These are phyloP conservation scores for Heterodera carotae DNA, from an alignment of 1,140 invertebrate species.

Conservation along the genomic window DNA sequence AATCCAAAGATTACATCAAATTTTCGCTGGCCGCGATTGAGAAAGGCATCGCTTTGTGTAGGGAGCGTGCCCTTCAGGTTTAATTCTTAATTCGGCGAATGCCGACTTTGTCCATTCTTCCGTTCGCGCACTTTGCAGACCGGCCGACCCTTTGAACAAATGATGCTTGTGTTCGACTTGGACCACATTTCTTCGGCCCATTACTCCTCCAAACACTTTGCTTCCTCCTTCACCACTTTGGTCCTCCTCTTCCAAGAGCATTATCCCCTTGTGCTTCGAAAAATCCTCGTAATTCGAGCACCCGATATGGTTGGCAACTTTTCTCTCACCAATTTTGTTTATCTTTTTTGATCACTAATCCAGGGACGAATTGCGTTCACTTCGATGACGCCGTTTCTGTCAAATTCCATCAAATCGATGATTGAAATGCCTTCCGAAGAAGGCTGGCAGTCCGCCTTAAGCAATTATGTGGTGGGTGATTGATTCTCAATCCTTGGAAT, in stretches of 20 bases:
- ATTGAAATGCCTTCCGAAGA: slow-evolving; percentile 65
- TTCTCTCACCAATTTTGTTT: background rate
- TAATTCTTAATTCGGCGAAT: background rate
- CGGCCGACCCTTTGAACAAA: slow-evolving; percentile 65
- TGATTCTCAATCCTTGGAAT: background rate
- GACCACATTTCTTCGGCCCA: slow-evolving; percentile 64
- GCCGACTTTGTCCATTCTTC: background rate
- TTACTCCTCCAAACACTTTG: slow-evolving; percentile 64
- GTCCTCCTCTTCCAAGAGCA: slow-evolving; percentile 63
- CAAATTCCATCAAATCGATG: slow-evolving; percentile 57
- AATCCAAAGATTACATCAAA: slow-evolving; percentile 65
- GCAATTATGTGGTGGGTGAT: slow-evolving; percentile 50
- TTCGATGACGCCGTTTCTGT: slow-evolving; percentile 62
- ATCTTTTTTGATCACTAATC: background rate
- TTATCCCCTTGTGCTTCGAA: slow-evolving; percentile 60
- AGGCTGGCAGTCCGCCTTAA: slow-evolving; percentile 59
- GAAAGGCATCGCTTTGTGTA: slow-evolving; percentile 60
- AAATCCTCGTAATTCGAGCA: slow-evolving; percentile 64
- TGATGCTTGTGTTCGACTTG: slow-evolving; percentile 65
- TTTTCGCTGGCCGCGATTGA: slow-evolving; percentile 65
- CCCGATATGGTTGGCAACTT: slow-evolving; percentile 60
- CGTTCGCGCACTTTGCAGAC: slow-evolving; percentile 51
- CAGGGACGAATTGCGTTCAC: slow-evolving; percentile 52
- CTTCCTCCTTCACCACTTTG: slow-evolving; percentile 64
- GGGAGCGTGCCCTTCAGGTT: slow-evolving; percentile 56